Conservation (phyloP, 2,888 invertebrate species). For the Pandemis heparana region DNA sequence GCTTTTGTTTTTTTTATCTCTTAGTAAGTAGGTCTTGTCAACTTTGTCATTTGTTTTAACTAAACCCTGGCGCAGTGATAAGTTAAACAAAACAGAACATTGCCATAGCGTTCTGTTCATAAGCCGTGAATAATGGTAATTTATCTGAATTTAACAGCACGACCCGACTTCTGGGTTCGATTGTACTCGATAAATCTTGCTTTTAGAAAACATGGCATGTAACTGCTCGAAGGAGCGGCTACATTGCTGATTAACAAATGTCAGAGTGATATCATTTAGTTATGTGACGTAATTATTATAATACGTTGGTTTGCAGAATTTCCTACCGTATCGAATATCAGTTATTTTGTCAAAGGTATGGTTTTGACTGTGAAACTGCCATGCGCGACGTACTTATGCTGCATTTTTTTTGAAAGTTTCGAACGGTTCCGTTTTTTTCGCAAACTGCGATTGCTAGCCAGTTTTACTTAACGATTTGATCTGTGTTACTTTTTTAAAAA, state of each 20-base stretch:
- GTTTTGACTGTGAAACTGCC: neutral
- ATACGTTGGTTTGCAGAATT: conserved; percentile 13
- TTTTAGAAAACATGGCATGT: conserved; percentile 52
- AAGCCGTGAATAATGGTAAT: conserved; percentile 49
- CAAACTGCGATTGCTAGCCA: no score
- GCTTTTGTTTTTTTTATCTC: neutral
- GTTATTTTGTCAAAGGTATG: neutral
- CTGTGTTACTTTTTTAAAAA: neutral
- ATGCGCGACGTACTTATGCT: neutral
- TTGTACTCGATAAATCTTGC: conserved; percentile 60
- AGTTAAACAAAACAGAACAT: conserved; percentile 37
- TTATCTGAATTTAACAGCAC: conserved; percentile 56
- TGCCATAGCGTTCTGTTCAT: conserved; percentile 48
- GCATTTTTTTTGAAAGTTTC: neutral
- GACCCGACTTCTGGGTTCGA: conserved; percentile 66
- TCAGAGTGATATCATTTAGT: conserved; percentile 32
- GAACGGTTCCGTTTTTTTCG: no score
- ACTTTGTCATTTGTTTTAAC: conserved; percentile 29
- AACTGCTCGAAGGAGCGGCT: conserved; percentile 56
- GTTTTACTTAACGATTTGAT: no score
- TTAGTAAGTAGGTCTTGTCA: neutral
- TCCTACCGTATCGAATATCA: neutral
- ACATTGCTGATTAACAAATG: conserved; percentile 52
- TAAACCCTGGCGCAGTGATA: conserved; percentile 2
- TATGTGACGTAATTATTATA: conserved; percentile 24